These are phyloP conservation scores for Cyprinus carpio DNA, from an alignment of 2,113 vertebrate genomes.

Conservation along the genomic window DNA sequence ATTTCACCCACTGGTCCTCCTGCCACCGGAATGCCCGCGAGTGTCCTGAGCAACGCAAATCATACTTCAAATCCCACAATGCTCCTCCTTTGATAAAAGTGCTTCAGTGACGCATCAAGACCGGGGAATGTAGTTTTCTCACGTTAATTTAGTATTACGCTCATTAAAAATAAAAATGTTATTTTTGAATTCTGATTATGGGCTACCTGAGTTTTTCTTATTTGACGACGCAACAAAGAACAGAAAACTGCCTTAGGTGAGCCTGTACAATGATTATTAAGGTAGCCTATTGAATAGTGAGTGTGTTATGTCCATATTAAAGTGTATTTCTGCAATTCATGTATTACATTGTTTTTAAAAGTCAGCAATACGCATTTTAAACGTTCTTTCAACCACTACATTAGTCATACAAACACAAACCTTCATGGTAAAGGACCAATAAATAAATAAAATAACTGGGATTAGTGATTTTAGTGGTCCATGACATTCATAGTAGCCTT, in stretches of 20 bases:
- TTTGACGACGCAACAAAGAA: neutral
- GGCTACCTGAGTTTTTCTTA: neutral
- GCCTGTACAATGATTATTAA: neutral
- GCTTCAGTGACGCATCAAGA: constrained; percentile 28
- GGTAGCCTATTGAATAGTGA: neutral
- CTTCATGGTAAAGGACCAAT: neutral
- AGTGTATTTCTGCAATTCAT: neutral
- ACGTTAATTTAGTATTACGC: neutral
- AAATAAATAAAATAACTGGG: neutral
- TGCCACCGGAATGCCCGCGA: constrained; percentile 61
- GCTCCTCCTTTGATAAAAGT: constrained; percentile 51
- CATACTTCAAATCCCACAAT: constrained; percentile 68
- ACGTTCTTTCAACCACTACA: neutral
- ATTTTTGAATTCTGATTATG: neutral
- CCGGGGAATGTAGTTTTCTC: constrained; percentile 63
- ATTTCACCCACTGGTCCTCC: constrained; percentile 63
- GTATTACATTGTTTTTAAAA: neutral
- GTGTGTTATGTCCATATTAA: neutral
- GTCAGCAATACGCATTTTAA: neutral
- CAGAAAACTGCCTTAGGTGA: neutral
- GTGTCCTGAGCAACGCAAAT: constrained; percentile 57
- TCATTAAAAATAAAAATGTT: constrained; percentile 27
- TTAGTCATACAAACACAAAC: neutral
- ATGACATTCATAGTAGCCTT: neutral
- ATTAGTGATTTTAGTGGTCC: neutral